A percentile compares a stretch with the other conserved stretches of the same genome.
Evolutionary conservation across 2,888 invertebrate species (phyloP).

Genomic region (Sphaerophoria taeniata): DNA sequence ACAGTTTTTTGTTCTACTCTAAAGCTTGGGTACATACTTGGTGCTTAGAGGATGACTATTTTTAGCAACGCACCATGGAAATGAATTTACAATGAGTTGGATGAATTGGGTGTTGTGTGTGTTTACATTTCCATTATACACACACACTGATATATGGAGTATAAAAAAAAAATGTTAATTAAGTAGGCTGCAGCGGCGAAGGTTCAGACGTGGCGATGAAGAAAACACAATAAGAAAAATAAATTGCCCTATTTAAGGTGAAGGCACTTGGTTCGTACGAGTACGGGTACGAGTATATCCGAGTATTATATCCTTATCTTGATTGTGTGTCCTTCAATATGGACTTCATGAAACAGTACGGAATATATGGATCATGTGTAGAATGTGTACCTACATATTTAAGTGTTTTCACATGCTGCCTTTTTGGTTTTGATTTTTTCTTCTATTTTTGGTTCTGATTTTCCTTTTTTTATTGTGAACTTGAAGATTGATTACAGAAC

Average conservation of each 20-base stretch:
- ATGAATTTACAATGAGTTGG: slow-evolving; percentile 42
- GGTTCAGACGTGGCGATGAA: slow-evolving; percentile 3
- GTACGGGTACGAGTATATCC: background rate
- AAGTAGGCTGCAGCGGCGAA: slow-evolving; percentile 34
- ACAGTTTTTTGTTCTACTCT: background rate
- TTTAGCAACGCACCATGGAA: slow-evolving; percentile 55
- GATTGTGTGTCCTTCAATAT: slow-evolving; percentile 45
- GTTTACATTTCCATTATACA: background rate
- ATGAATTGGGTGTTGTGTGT: slow-evolving; percentile 25
- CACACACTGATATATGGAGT: slow-evolving; percentile 15
- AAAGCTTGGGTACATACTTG: background rate
- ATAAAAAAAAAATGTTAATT: slow-evolving; percentile 21
- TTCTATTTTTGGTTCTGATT: background rate
- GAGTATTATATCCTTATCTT: background rate
- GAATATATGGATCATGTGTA: background rate
- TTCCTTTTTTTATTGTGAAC: background rate
- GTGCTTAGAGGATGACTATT: slow-evolving; percentile 35
- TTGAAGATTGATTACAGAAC: slow-evolving; percentile 40
- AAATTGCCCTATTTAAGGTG: slow-evolving; percentile 37
- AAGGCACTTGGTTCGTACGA: slow-evolving; percentile 19
- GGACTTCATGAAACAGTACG: background rate
- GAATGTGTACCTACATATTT: background rate
- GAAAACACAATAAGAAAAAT: slow-evolving; percentile 14
- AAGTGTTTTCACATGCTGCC: background rate
- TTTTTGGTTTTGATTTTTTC: background rate